Evolutionary conservation across 2,113 vertebrate genomes (phyloP).

Genomic region (Daboia siamensis): DNA sequence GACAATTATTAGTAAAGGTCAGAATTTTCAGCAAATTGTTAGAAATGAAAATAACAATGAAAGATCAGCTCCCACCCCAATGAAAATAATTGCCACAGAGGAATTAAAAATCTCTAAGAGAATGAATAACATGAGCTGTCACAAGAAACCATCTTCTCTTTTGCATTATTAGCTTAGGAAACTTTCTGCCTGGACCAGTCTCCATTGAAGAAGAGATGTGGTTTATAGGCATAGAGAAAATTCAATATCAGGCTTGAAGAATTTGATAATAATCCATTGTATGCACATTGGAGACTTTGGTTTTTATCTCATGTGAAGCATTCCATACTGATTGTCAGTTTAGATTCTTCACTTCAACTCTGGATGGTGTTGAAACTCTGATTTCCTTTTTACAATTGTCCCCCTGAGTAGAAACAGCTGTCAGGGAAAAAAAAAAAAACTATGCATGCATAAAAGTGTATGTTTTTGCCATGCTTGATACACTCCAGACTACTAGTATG

Average conservation of each 20-base stretch:
- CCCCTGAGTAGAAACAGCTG: background rate
- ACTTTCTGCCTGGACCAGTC: background rate
- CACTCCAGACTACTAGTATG: conserved; percentile 23
- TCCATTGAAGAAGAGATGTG: background rate
- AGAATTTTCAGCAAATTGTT: background rate
- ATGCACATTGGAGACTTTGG: background rate
- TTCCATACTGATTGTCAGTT: background rate
- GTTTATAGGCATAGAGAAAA: background rate
- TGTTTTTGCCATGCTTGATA: conserved; percentile 26
- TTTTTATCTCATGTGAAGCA: background rate
- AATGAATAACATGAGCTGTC: background rate
- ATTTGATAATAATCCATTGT: background rate
- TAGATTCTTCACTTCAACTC: background rate
- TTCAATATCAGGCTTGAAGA: background rate
- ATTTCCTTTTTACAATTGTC: conserved; percentile 11
- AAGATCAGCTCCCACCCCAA: background rate
- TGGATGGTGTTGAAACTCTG: background rate
- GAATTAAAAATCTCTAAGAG: background rate
- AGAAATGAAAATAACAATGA: background rate
- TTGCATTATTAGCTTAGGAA: background rate
- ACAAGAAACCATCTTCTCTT: background rate
- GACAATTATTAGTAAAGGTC: background rate
- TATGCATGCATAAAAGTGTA: conserved; percentile 49
- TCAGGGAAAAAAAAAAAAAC: conserved; percentile 19
- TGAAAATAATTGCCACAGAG: background rate